Conservation (phyloP, 2,113 vertebrate genomes). For the Hypocryptadius cinnamomeus region DNA sequence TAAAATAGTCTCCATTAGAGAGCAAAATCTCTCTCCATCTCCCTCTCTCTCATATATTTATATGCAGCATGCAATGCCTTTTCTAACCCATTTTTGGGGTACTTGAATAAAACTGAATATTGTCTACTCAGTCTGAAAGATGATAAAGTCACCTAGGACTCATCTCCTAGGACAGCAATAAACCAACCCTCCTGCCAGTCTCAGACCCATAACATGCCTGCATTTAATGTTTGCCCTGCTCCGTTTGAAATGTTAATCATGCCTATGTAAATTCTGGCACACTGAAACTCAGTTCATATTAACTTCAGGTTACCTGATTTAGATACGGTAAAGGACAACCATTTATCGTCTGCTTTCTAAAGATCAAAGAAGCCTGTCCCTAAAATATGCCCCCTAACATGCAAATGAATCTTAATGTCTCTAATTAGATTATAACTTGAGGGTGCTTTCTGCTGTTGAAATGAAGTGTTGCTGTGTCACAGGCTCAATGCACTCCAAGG, state of each 20-base stretch:
- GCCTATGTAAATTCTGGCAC: slow-evolving; percentile 30
- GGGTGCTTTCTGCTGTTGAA: slow-evolving; percentile 25
- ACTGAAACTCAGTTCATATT: slow-evolving; percentile 19
- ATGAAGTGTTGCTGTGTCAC: neutral
- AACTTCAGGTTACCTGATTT: slow-evolving; percentile 40
- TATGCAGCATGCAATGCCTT: neutral
- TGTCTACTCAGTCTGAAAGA: slow-evolving; percentile 14
- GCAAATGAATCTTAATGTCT: slow-evolving; percentile 19
- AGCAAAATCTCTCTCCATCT: neutral
- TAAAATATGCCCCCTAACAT: slow-evolving; percentile 22
- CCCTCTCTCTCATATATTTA: neutral
- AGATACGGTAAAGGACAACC: neutral
- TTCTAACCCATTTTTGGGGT: slow-evolving; percentile 2
- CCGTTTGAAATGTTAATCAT: slow-evolving; percentile 56
- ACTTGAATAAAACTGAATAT: neutral
- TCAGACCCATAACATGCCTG: slow-evolving; percentile 26
- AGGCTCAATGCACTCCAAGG: neutral
- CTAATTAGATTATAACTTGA: slow-evolving; percentile 43
- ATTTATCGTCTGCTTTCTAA: neutral
- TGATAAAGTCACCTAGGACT: neutral
- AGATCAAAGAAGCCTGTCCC: slow-evolving; percentile 52
- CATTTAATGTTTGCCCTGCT: neutral
- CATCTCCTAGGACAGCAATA: neutral
- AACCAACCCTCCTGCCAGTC: neutral
- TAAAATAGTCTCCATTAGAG: slow-evolving; percentile 22